These are phyloP conservation scores for Hipposideros larvatus DNA, from an alignment of 2,797 vertebrate species.

Conservation along the genomic window DNA sequence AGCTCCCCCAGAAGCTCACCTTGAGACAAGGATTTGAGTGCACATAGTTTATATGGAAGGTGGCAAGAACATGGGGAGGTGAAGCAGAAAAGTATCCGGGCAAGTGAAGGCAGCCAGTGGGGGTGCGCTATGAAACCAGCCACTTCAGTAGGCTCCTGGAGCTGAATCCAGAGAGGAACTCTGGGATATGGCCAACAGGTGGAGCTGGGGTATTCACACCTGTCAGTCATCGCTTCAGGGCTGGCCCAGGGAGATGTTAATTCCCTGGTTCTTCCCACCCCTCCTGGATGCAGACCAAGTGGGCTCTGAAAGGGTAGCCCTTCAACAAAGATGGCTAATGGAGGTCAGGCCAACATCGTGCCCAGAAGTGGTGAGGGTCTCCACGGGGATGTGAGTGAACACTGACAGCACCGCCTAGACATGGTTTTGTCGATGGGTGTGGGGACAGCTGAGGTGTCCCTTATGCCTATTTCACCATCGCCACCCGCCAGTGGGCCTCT, in stretches of 20 bases:
- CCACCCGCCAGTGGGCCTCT: background rate
- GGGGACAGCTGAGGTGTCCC: background rate
- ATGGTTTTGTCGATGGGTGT: background rate
- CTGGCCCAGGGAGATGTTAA: background rate
- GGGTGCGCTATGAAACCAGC: background rate
- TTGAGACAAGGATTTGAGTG: background rate
- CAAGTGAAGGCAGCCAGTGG: background rate
- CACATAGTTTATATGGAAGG: background rate
- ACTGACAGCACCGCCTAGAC: background rate
- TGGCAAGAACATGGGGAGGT: background rate
- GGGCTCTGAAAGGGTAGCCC: too few relatives aligned
- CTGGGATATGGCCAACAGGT: background rate
- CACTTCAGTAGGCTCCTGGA: accelerated
- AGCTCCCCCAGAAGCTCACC: background rate
- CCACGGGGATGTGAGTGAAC: too few relatives aligned
- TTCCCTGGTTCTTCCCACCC: background rate
- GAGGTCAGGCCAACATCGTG: accelerated
- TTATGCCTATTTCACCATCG: background rate
- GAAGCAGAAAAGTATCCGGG: background rate
- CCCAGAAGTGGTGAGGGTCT: background rate
- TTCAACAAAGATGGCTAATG: background rate
- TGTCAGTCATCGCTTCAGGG: background rate
- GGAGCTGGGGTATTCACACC: background rate
- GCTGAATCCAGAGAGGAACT: background rate
- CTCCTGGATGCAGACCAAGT: too few relatives aligned